Evolutionary conservation across 2,113 vertebrate species (phyloP).

Genomic region (Nothoprocta pentlandii): DNA sequence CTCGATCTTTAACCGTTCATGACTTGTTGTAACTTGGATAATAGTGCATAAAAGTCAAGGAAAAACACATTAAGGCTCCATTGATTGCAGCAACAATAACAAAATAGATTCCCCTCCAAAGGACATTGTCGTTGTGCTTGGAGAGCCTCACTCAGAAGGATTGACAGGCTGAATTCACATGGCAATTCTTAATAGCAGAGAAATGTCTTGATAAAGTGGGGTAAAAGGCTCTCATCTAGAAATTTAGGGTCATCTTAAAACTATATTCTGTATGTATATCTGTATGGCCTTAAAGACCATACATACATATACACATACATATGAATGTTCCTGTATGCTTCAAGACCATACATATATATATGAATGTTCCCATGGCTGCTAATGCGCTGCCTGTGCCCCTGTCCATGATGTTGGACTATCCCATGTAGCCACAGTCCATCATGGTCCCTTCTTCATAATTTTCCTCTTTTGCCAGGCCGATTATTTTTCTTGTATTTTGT

Average conservation of each 20-base stretch:
- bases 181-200: background rate
- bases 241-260: background rate
- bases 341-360: background rate
- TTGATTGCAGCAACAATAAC: background rate
- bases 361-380: background rate
- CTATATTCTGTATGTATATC: background rate
- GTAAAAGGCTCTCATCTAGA: background rate
- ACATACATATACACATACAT: background rate
- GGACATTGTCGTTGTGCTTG: background rate
- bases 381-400: background rate
- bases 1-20: background rate
- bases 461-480: background rate
- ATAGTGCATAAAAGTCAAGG: slow-evolving; percentile 34
- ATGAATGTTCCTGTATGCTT: background rate
- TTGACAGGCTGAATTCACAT: background rate
- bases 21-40: background rate
- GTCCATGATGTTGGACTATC: background rate
- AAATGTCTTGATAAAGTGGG: background rate
- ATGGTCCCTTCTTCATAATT: background rate
- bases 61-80: slow-evolving; percentile 25
- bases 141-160: slow-evolving; percentile 4
- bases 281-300: background rate
- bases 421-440: background rate
- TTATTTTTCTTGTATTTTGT: background rate
- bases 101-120: background rate